Evolutionary conservation across 2,797 vertebrate genomes (phyloP), one percentile per base, ranked within the genome.

Genomic region (Molothrus aeneus): DNA sequence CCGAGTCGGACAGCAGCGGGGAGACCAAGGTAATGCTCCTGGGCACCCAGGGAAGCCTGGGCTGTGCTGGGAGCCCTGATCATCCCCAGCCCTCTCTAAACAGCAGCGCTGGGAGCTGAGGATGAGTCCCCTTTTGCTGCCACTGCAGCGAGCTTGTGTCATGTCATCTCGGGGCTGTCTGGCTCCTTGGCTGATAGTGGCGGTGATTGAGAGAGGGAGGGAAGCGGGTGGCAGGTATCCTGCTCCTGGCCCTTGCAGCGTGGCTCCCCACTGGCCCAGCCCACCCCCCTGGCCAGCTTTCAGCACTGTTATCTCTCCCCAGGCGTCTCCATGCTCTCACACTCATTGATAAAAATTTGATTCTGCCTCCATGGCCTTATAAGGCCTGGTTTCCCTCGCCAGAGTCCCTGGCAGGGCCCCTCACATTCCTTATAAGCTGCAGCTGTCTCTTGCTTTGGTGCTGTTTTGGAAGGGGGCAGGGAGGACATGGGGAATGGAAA

Each of bases 391-490:
- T 99, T 99, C 98, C 98, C 99, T 98, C 97, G 95, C 97, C 95
- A 95, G 96, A 97, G 97, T 97, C 97, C 99, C 98, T 99, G 99
- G 98, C 98, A 98, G 98, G 98, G 98, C 99, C 98, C 93, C 98
- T 99, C 96, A 96, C 99, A 99, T 99, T 99, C 99, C 99, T 99
- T 99, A 98, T 98, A 98, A 98, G 98, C 98, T 99, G 98, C 99
- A 99, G 99, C 99, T 99, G 99, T 99, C 98, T 98, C 97, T 96
- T 95, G 94, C 97, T 97, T 96, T 96, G 97, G 96, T 96, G 95
- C 97, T 95, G 97, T 96, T 96, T 96, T 97, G 96, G 97, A 96
- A 97, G 97, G 97, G 97, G 97, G 97, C 97, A 96, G 97, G 97
- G 97, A 97, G 96, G 95, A 96, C 97, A 90, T 38, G n/a, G 80